phyloP scores from a whole-genome alignment of 2,888 invertebrate genomes.

The Leptarthrus brevirostris region DNA sequence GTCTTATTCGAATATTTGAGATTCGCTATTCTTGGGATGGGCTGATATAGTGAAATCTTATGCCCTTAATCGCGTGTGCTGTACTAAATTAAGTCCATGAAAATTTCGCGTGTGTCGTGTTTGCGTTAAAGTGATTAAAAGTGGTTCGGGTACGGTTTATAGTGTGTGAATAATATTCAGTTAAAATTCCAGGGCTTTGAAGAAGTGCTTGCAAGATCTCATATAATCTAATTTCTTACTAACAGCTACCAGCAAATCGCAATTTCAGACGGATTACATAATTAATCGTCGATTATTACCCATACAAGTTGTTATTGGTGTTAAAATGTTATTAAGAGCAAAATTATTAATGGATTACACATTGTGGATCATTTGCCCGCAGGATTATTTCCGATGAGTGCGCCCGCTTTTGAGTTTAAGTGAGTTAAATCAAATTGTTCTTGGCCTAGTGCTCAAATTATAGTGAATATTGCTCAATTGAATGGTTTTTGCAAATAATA shows the following conservation, averaged over 20 bases:
- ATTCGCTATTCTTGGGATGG: too few species aligned
- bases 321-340: slow-evolving; percentile 2
- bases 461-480: background rate
- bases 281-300: slow-evolving; percentile 21
- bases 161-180: background rate
- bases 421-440: background rate
- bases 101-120: background rate
- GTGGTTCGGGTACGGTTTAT: background rate
- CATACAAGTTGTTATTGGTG: background rate
- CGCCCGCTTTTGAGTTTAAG: background rate
- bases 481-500: background rate
- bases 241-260: background rate
- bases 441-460: background rate
- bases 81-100: background rate
- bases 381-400: slow-evolving; percentile 2
- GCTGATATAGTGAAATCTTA: slow-evolving; percentile 8
- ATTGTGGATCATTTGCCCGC: slow-evolving; percentile 20
- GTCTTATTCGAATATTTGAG: background rate
- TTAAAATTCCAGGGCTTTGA: background rate
- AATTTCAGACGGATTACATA: slow-evolving; percentile 23
- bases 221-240: too few species aligned
- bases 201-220: background rate
- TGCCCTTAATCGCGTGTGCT: slow-evolving; percentile 12
- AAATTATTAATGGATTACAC: slow-evolving; percentile 29
- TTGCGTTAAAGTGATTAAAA: background rate